Evolutionary conservation across 2,888 invertebrate species (phyloP).

Genomic region (Eristalis arbustorum): DNA sequence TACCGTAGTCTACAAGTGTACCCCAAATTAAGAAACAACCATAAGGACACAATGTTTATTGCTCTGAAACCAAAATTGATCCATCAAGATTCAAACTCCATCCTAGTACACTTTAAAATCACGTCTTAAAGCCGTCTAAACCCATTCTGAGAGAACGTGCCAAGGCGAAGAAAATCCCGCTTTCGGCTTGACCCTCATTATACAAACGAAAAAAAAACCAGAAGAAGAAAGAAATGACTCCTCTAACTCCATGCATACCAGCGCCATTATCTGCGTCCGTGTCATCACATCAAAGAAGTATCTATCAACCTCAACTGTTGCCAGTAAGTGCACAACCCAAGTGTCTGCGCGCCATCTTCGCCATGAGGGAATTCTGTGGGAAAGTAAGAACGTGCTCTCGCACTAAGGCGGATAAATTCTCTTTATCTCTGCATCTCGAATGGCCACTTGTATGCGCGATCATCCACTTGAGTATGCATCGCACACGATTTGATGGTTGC

Average conservation of each 20-base stretch:
- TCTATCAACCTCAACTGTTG: constrained; percentile 50
- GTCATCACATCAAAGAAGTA: constrained; percentile 56
- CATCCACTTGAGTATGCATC: constrained; percentile 42
- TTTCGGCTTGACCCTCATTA: constrained; percentile 43
- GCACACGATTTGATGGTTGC: constrained; percentile 43
- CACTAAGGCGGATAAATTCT: constrained; percentile 51
- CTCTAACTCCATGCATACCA: constrained; percentile 49
- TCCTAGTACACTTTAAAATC: neutral
- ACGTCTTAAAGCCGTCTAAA: neutral
- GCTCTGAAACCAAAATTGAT: neutral
- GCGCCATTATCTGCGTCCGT: constrained; percentile 62
- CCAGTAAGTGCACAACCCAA: constrained; percentile 46
- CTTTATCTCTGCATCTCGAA: constrained; percentile 52
- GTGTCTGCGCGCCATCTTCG: constrained; percentile 46
- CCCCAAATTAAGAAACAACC: neutral
- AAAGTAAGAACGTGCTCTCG: constrained; percentile 59
- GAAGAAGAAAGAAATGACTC: neutral
- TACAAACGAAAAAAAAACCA: constrained; percentile 13
- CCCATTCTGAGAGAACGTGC: constrained; percentile 17
- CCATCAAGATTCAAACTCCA: neutral
- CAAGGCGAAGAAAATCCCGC: constrained; percentile 13
- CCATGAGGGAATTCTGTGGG: constrained; percentile 61
- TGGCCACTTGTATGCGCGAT: constrained; percentile 30
- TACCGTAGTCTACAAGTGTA: neutral
- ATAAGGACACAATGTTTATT: constrained; percentile 5